Percentiles rank a stretch among this genome's conserved stretches.
Evolutionary conservation across 2,113 vertebrate species (phyloP).

Genomic region (Leiothrix lutea): DNA sequence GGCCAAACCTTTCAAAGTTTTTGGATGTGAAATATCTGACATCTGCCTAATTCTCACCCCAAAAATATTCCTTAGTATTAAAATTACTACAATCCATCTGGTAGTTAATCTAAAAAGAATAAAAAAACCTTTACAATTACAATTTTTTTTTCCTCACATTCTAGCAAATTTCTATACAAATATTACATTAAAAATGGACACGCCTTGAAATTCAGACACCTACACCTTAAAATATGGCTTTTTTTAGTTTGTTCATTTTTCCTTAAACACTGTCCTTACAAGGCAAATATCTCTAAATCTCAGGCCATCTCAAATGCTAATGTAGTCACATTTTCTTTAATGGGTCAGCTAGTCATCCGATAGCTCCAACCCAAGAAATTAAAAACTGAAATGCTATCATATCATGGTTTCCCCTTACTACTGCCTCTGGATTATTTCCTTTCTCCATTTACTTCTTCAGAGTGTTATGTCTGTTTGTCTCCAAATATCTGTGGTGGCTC

Average conservation of each 20-base stretch:
- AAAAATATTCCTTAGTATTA: background rate
- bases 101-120: background rate
- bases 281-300: background rate
- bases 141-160: background rate
- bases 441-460: background rate
- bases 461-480: background rate
- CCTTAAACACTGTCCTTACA: background rate
- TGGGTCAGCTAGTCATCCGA: background rate
- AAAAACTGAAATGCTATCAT: background rate
- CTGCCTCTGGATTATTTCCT: background rate
- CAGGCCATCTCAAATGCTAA: background rate
- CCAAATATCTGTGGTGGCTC: background rate
- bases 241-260: background rate
- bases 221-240: background rate
- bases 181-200: background rate
- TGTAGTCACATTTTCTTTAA: background rate
- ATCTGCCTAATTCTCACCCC: background rate
- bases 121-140: background rate
- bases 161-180: background rate
- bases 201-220: background rate
- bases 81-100: background rate
- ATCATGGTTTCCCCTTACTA: background rate
- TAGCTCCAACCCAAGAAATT: background rate
- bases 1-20: background rate
- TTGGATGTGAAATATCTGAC: background rate